Percentiles rank a stretch among this genome's conserved stretches.
phyloP scores from a whole-genome alignment of 2,113 vertebrate species.

The Lagenorhynchus albirostris region DNA sequence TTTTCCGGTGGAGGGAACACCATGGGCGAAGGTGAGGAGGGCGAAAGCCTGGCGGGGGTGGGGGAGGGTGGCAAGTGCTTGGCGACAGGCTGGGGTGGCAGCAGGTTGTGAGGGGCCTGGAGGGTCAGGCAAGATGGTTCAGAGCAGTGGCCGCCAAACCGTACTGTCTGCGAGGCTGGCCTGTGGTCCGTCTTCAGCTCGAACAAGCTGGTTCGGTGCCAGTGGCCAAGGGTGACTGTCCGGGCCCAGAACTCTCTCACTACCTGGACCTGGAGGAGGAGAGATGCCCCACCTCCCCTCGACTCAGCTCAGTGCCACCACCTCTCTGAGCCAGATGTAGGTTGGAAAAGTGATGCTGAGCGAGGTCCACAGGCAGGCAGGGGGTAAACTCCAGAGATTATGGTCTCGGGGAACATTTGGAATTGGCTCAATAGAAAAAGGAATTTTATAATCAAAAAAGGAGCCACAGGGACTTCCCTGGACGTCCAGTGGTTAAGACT shows the following conservation, averaged over 20 bases:
- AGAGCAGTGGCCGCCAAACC: neutral
- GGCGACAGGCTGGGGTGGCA: neutral
- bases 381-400: neutral
- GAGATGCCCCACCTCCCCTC: rapidly evolving
- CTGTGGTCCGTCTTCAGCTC: neutral
- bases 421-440: neutral
- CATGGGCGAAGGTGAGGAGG: rapidly evolving
- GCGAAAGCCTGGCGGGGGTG: rapidly evolving
- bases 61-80: no score
- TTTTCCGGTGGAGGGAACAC: neutral
- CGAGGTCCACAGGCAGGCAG: neutral
- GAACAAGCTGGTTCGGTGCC: neutral
- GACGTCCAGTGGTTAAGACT: no score
- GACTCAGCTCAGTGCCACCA: rapidly evolving
- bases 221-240: neutral
- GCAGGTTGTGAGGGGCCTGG: neutral
- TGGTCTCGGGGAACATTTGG: neutral
- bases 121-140: no score
- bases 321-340: neutral
- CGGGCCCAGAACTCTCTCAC: neutral
- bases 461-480: neutral
- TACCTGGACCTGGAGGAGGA: rapidly evolving
- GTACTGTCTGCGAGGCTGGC: neutral
- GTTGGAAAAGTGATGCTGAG: neutral
- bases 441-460: neutral